A percentile compares a stretch with the other conserved stretches of the same genome.
These are phyloP conservation scores for Antechinus stuartii DNA, from an alignment of 2,113 vertebrate species.

Conservation along the genomic window DNA sequence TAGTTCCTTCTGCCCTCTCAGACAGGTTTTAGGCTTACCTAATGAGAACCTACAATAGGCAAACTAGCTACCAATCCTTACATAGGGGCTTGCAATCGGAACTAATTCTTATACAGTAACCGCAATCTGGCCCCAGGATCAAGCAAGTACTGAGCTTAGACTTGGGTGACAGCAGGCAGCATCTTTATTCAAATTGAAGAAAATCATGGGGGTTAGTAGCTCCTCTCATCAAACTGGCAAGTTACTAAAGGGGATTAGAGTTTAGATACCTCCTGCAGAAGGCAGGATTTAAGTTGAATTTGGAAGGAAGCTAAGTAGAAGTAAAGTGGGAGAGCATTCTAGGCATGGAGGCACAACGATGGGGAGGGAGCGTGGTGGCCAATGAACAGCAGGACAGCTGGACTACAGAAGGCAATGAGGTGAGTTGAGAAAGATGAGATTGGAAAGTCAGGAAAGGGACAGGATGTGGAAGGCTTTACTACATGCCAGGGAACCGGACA, in stretches of 20 bases:
- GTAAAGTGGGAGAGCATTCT: background rate
- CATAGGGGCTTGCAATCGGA: background rate
- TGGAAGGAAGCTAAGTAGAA: background rate
- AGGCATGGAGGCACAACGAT: background rate
- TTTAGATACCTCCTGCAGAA: background rate
- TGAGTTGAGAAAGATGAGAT: background rate
- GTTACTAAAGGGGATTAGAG: background rate
- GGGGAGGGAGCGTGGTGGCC: background rate
- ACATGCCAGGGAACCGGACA: background rate
- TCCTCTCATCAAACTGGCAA: background rate
- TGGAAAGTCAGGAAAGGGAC: background rate
- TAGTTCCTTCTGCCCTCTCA: slow-evolving; percentile 57
- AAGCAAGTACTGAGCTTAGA: background rate
- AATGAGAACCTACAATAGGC: background rate
- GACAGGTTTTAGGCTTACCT: background rate
- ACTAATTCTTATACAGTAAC: slow-evolving; percentile 18
- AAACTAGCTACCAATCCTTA: background rate
- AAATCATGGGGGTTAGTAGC: background rate
- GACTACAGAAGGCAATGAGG: background rate
- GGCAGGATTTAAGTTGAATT: background rate
- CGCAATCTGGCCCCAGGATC: rapidly evolving
- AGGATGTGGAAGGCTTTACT: background rate
- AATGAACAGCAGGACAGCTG: background rate
- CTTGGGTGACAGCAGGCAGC: background rate
- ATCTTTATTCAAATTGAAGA: slow-evolving; percentile 41